Evolutionary conservation across 2,113 vertebrate species (phyloP).

Genomic region (Ceuthmochares aereus): DNA sequence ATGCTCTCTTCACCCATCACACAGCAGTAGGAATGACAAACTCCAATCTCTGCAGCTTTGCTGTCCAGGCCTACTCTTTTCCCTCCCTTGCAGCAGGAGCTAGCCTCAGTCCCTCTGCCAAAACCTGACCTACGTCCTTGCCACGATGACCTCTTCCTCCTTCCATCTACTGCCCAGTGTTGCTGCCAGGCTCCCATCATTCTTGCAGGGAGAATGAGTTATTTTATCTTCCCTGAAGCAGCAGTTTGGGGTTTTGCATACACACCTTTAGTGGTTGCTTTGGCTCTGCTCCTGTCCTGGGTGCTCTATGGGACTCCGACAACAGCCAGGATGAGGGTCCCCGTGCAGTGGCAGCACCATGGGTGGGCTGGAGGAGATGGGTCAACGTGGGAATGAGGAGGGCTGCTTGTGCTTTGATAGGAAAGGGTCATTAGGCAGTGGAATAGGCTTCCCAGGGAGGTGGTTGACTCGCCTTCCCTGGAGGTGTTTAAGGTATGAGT

Average conservation of each 20-base stretch:
- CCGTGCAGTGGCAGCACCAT: background rate
- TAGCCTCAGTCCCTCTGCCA: background rate
- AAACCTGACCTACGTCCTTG: background rate
- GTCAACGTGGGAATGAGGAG: background rate
- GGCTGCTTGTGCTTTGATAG: background rate
- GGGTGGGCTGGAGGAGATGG: background rate
- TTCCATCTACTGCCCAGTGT: background rate
- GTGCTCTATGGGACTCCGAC: background rate
- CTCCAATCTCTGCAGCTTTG: background rate
- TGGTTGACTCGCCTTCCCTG: no score
- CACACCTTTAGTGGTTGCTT: background rate
- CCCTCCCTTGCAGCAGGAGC: background rate
- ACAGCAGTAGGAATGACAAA: background rate
- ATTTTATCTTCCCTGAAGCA: background rate
- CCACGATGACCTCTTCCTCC: background rate
- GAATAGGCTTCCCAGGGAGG: no score
- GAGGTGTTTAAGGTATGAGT: no score
- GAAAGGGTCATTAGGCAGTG: no score
- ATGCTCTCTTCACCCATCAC: background rate
- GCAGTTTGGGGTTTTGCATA: background rate
- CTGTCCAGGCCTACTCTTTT: background rate
- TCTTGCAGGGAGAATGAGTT: background rate
- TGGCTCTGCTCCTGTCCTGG: background rate
- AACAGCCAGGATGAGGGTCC: background rate
- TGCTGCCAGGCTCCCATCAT: background rate